phyloP scores from a whole-genome alignment of 2,113 vertebrate genomes.

The Cheirogaleus medius region DNA sequence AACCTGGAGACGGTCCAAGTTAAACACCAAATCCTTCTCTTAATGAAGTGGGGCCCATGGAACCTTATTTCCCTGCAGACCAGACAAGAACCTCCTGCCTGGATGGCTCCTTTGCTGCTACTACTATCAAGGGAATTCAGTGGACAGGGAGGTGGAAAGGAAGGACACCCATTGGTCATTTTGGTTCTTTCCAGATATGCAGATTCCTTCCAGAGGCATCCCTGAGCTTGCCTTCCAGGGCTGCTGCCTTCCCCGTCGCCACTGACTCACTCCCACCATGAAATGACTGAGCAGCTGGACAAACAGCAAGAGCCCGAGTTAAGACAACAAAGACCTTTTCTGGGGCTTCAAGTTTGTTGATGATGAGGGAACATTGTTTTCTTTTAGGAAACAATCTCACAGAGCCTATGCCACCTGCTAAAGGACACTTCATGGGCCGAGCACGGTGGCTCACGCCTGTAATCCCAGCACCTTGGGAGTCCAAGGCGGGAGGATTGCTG shows the following conservation, averaged over 20 bases:
- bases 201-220: not conserved
- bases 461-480: not conserved
- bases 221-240: not conserved
- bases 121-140: not conserved
- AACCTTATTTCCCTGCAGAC: not conserved
- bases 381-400: constrained; percentile 44
- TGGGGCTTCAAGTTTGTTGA: not conserved
- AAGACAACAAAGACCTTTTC: constrained; percentile 48
- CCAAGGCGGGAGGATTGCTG: not conserved
- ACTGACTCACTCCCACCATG: not conserved
- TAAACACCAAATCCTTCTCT: not conserved
- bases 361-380: constrained; percentile 7
- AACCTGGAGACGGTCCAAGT: not conserved
- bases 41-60: not conserved
- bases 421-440: not conserved
- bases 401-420: constrained; percentile 4
- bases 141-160: not conserved
- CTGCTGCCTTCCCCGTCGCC: not conserved
- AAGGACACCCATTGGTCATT: not conserved
- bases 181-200: not conserved
- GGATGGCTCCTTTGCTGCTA: not conserved
- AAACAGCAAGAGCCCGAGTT: constrained; percentile 26
- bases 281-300: constrained; percentile 52
- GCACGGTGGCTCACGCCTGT: not conserved
- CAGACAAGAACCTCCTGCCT: not conserved